phyloP scores from a whole-genome alignment of 2,797 vertebrate species.

The Onychomys torridus region DNA sequence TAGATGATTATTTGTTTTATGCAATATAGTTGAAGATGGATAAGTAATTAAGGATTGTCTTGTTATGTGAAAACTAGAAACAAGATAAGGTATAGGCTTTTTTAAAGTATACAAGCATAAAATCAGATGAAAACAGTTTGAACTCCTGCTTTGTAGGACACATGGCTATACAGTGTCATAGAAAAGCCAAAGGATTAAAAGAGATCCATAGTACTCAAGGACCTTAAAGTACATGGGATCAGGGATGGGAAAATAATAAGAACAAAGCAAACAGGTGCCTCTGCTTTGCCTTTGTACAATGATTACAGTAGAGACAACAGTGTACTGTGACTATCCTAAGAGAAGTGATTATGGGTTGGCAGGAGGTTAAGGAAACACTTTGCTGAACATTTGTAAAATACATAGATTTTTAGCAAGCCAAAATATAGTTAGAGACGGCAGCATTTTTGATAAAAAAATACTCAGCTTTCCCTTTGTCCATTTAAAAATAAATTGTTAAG shows the following conservation, averaged over 20 bases:
- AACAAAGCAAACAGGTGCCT: not conserved
- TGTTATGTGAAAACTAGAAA: not conserved
- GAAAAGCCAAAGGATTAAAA: not conserved
- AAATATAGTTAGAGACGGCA: not conserved
- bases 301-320: not conserved
- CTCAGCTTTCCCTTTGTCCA: not conserved
- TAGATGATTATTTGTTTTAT: constrained; percentile 14
- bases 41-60: constrained; percentile 14
- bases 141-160: not conserved
- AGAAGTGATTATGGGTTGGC: not conserved
- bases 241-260: not conserved
- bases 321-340: not conserved
- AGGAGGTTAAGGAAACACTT: not conserved
- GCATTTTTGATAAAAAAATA: not conserved
- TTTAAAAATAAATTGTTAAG: not conserved
- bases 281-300: constrained; percentile 42
- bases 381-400: not conserved
- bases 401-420: not conserved
- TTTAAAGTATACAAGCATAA: not conserved
- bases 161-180: not conserved
- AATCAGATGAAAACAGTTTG: not conserved
- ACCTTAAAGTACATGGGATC: not conserved
- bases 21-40: not conserved
- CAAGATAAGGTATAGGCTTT: not conserved
- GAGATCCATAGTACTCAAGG: not conserved